Conservation (phyloP, 2,888 invertebrate species). For the Eurois occulta region DNA sequence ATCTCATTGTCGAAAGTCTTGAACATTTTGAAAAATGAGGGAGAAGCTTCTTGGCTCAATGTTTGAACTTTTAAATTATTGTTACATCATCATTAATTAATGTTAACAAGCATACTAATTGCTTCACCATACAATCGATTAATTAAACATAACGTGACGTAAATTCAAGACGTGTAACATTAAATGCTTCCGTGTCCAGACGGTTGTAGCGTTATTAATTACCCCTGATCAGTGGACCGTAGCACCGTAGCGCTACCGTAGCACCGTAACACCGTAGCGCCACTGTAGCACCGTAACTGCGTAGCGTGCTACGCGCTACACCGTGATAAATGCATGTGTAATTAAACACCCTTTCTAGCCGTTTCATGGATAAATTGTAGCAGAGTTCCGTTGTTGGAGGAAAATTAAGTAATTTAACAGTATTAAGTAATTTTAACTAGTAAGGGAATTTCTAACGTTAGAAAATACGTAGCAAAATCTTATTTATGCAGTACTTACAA, state of each 20-base stretch:
- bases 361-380: constrained; percentile 22
- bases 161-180: constrained; percentile 20
- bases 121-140: background rate
- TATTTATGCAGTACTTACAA: background rate
- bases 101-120: constrained; percentile 1
- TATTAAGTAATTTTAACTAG: background rate
- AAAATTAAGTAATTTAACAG: constrained; percentile 1
- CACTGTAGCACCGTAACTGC: constrained; percentile 18
- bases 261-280: constrained; percentile 18
- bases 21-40: background rate
- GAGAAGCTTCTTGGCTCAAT: background rate
- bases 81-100: background rate
- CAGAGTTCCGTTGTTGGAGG: background rate
- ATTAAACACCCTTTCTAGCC: constrained; percentile 32
- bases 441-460: background rate
- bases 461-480: background rate
- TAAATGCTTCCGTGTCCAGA: constrained; percentile 36
- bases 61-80: background rate
- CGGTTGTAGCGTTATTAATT: constrained; percentile 60
- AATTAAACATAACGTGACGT: constrained; percentile 27
- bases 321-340: constrained; percentile 51
- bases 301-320: constrained; percentile 53
- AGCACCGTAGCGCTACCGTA: constrained; percentile 9
- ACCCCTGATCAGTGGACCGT: constrained; percentile 44
- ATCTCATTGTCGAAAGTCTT: background rate